phyloP scores from a whole-genome alignment of 1,140 invertebrate species.

The Drosophila ohnishii region DNA sequence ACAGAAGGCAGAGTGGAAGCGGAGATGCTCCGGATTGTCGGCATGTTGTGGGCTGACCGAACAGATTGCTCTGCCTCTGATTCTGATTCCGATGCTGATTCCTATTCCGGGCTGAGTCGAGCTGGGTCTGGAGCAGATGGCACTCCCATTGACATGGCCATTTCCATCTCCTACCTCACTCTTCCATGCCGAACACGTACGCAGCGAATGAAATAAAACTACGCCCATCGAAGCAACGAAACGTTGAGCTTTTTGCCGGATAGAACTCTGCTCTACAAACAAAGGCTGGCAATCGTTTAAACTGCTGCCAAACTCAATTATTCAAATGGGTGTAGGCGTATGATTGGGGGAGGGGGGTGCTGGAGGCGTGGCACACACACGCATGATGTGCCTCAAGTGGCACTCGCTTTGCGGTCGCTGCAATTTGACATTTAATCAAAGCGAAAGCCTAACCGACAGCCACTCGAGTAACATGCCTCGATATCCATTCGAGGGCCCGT shows the following conservation, averaged over 20 bases:
- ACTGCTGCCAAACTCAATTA: constrained; percentile 69
- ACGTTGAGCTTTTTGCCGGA: constrained; percentile 32
- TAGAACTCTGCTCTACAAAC: constrained; percentile 29
- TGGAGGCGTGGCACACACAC: constrained; percentile 6
- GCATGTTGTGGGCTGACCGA: constrained; percentile 37
- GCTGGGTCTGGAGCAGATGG: constrained; percentile 14
- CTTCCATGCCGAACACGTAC: constrained; percentile 52
- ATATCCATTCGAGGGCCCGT: constrained; percentile 45
- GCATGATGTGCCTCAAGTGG: constrained; percentile 54
- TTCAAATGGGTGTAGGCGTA: constrained; percentile 53
- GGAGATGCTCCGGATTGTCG: background rate
- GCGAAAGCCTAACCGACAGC: constrained; percentile 27
- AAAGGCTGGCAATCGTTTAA: constrained; percentile 72
- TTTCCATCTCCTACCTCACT: constrained; percentile 35
- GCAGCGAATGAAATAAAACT: constrained; percentile 75
- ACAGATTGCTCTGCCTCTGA: constrained; percentile 66
- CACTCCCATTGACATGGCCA: constrained; percentile 33
- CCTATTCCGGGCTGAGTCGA: background rate
- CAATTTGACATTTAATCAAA: constrained; percentile 79
- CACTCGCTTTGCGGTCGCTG: constrained; percentile 56
- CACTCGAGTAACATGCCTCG: constrained; percentile 34
- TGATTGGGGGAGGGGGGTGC: constrained; percentile 7
- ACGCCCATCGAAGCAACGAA: constrained; percentile 48
- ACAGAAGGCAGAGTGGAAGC: constrained; percentile 3
- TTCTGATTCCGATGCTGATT: constrained; percentile 18